These are phyloP conservation scores for Teleogryllus occipitalis DNA, from an alignment of 1,140 invertebrate species.

Conservation along the genomic window DNA sequence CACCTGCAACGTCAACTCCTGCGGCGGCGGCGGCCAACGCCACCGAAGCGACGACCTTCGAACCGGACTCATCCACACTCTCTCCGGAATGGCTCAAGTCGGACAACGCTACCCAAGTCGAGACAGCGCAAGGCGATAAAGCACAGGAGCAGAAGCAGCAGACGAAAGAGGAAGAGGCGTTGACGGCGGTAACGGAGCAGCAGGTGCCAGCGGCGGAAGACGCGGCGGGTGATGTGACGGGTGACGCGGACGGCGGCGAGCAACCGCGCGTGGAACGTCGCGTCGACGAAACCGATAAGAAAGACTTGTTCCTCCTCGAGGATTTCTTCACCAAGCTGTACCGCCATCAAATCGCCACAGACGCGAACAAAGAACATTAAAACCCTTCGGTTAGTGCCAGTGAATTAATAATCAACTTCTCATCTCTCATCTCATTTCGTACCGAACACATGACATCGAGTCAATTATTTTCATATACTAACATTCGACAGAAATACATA, in stretches of 20 bases:
- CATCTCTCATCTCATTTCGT: conserved; percentile 4
- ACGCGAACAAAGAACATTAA: neutral
- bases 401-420: neutral
- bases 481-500: conserved; percentile 5
- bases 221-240: neutral
- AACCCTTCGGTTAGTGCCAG: neutral
- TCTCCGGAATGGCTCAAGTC: neutral
- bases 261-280: neutral
- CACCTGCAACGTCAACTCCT: neutral
- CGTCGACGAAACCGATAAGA: neutral
- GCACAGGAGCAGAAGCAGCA: neutral
- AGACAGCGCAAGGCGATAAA: neutral
- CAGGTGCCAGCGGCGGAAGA: neutral
- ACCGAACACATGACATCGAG: neutral
- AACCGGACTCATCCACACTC: neutral
- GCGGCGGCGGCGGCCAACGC: neutral
- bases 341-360: neutral
- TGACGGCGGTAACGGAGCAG: neutral
- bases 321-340: neutral
- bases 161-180: neutral
- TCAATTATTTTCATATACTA: conserved; percentile 1
- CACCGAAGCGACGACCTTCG: neutral
- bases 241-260: neutral
- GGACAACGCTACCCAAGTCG: neutral
- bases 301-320: neutral